These are phyloP conservation scores for Alosa alosa DNA, from an alignment of 2,113 vertebrate species.

Conservation along the genomic window DNA sequence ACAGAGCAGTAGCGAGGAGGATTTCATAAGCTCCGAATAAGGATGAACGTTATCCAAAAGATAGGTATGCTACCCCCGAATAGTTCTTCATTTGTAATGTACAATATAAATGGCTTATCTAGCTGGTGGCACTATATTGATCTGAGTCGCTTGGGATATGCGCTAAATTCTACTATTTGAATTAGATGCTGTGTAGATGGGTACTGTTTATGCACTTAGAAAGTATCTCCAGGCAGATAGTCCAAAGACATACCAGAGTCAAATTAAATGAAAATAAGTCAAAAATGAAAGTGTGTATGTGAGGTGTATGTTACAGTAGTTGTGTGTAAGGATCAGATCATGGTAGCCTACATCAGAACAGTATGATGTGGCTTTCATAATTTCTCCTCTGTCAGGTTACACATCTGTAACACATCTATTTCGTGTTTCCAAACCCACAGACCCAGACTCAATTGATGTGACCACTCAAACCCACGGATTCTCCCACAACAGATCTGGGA, in stretches of 20 bases:
- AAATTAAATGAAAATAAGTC: no score
- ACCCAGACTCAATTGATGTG: slow-evolving; percentile 1
- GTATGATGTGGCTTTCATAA: no score
- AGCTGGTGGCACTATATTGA: not conserved
- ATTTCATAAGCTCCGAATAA: slow-evolving; percentile 20
- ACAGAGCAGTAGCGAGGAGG: slow-evolving; percentile 64
- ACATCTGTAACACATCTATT: not conserved
- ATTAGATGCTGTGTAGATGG: no score
- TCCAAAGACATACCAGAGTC: no score
- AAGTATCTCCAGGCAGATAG: no score
- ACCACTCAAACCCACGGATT: not conserved
- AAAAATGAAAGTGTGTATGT: no score
- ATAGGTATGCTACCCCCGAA: not conserved
- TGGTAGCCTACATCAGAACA: no score
- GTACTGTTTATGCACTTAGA: no score
- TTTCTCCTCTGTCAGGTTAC: not conserved
- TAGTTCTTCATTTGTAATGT: not conserved
- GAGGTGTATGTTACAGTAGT: no score
- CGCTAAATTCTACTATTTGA: no score
- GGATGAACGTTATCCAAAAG: not conserved
- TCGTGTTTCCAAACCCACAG: slow-evolving; percentile 9
- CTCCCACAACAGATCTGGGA: not conserved
- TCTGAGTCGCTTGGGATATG: not conserved
- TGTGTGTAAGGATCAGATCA: no score
- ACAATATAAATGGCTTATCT: not conserved